Evolutionary conservation across 1,140 invertebrate species (phyloP), one percentile per base, ranked within the genome.

Genomic region (Drosophila watanabei): DNA sequence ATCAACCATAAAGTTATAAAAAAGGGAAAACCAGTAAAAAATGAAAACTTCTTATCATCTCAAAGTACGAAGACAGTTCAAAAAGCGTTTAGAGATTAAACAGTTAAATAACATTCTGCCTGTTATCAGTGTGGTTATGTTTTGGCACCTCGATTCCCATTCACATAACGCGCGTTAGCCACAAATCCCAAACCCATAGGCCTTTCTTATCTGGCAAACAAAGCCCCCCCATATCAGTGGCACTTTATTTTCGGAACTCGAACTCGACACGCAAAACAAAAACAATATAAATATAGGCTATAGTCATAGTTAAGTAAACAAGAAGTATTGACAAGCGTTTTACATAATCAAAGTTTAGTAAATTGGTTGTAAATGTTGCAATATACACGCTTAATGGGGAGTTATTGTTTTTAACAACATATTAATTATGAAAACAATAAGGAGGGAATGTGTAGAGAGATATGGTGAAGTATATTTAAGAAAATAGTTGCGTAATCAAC

Each of bases 151-250:
- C 11, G n/a, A 37, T 33, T 16, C 52, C 8, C 52, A 71, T 54
- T 68, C 62, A 71, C 62, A 68, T 71, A 71, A 71, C 62, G 24
- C 62, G 24, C 4, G 8, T 46, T 68, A 68, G 14, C 48, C 68
- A n/a, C 37, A 70, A 68, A 66, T 68, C 63, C 63, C 68, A 54
- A 51, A 35, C 37, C 13, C 20, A 30, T 16, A 35, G 6, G 68
- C 48, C 30, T 35, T 14, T 20, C 52, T 71, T 71, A 71, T 71
- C 68, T 45, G 32, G 37, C 48, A 70, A 70, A 54, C 68, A 71
- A 52, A 54, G 39, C 2, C 62, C 46, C 46, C 46, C 62, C 60
- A 39, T 63, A 66, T 66, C 63, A 66, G 41, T 35, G 58, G 58
- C 2, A 28, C 35, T 65, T 65, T 65, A 59, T 48, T 48, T 66